Conservation (phyloP, 1,140 invertebrate genomes). For the Drosophila ohnishii region DNA sequence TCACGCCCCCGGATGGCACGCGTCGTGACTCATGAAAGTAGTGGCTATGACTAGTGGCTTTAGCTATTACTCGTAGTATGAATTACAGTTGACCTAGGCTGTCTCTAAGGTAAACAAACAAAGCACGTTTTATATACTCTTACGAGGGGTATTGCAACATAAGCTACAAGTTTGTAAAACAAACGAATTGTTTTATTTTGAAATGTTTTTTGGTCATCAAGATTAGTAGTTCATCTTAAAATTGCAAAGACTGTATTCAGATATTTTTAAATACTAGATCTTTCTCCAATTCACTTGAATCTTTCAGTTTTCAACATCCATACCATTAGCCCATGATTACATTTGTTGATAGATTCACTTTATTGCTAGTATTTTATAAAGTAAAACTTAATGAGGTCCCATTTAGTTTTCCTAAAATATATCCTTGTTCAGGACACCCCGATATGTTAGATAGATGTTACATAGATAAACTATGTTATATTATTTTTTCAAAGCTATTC, state of each 20-base stretch:
- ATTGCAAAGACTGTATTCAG: no score
- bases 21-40: constrained; percentile 28
- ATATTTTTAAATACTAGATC: no score
- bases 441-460: not conserved
- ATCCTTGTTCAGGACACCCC: not conserved
- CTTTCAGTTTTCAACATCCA: no score
- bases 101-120: constrained; percentile 24
- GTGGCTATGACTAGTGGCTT: constrained; percentile 12
- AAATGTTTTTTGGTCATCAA: no score
- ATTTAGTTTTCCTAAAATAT: not conserved
- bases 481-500: not conserved
- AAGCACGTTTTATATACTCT: constrained; percentile 21
- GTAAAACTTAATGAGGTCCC: not conserved
- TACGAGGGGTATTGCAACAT: not conserved
- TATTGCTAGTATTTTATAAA: not conserved
- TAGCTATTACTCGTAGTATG: not conserved
- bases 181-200: no score
- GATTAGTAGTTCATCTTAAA: no score
- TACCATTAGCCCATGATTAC: no score
- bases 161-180: not conserved
- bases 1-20: constrained; percentile 15
- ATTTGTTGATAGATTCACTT: no score
- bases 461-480: no score
- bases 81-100: constrained; percentile 12
- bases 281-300: no score